A percentile compares a stretch with the other conserved stretches of the same genome.
These are phyloP conservation scores for Odontothrips loti DNA, from an alignment of 2,888 invertebrate species.

Conservation along the genomic window DNA sequence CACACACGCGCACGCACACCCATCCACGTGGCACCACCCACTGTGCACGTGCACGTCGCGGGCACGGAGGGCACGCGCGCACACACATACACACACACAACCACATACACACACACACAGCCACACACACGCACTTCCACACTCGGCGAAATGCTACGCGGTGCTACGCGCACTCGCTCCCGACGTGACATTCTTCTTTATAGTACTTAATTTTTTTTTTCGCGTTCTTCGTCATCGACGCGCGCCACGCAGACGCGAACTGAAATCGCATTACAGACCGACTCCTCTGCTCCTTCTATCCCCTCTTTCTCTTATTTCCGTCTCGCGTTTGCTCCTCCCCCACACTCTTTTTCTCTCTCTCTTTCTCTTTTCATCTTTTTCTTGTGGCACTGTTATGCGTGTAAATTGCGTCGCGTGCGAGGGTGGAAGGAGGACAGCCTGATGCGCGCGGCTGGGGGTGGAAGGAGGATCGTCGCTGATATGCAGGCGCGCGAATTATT, in stretches of 20 bases:
- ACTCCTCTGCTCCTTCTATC: not conserved
- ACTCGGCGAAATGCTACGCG: not conserved
- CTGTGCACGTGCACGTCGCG: not conserved
- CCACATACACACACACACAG: not conserved
- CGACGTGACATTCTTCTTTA: not conserved
- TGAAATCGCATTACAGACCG: slow-evolving; percentile 2
- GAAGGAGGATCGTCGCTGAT: not conserved
- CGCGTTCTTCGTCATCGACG: not conserved
- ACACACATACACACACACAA: not conserved
- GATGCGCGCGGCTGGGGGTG: not conserved
- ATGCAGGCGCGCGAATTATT: too few relatives aligned
- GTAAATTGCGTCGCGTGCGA: not conserved
- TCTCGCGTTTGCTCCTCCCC: not conserved
- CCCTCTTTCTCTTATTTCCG: not conserved
- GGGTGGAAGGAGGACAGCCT: not conserved
- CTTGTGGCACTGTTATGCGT: not conserved
- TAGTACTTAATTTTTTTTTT: not conserved
- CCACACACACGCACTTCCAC: not conserved
- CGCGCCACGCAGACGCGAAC: not conserved
- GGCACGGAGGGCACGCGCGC: not conserved
- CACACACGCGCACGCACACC: not conserved
- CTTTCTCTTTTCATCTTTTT: not conserved
- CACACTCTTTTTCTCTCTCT: not conserved
- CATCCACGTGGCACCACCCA: too few relatives aligned
- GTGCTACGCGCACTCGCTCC: not conserved